Conservation (phyloP, 2,888 invertebrate species). For the Harmothoe impar region DNA sequence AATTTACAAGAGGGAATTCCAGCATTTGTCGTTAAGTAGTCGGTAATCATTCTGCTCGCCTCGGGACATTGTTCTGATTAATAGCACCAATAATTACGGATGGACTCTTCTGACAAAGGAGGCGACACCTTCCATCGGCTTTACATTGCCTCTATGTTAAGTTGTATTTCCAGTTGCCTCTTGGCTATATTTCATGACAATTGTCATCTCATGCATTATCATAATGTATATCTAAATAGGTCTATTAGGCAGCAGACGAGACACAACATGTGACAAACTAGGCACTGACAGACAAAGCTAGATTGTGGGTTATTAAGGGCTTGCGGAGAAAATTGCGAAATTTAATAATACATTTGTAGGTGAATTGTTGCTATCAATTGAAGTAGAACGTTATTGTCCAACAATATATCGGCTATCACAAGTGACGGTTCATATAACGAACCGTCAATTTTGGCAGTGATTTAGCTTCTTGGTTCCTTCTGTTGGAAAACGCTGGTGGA, state of each 20-base stretch:
- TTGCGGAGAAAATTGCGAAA: too few species aligned
- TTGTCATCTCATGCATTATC: too few species aligned
- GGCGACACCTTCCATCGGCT: neutral
- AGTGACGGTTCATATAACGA: neutral
- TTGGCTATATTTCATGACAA: too few species aligned
- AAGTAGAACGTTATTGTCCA: neutral
- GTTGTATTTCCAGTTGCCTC: neutral
- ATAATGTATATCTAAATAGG: too few species aligned
- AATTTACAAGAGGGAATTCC: too few species aligned
- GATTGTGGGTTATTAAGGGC: too few species aligned
- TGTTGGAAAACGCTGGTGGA: neutral
- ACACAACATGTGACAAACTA: too few species aligned
- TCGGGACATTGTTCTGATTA: neutral
- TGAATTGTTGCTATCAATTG: neutral
- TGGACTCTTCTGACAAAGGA: slow-evolving; percentile 10
- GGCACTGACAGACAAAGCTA: too few species aligned
- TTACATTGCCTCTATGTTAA: neutral
- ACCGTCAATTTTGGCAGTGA: slow-evolving; percentile 3
- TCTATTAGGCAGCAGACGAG: too few species aligned
- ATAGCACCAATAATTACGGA: neutral
- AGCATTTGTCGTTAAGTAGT: too few species aligned
- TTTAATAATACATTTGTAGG: neutral
- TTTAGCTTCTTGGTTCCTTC: neutral
- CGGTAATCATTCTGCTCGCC: neutral
- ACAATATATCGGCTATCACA: slow-evolving; percentile 2